Evolutionary conservation across 2,113 vertebrate species (phyloP).

Genomic region (Hemiscyllium ocellatum): DNA sequence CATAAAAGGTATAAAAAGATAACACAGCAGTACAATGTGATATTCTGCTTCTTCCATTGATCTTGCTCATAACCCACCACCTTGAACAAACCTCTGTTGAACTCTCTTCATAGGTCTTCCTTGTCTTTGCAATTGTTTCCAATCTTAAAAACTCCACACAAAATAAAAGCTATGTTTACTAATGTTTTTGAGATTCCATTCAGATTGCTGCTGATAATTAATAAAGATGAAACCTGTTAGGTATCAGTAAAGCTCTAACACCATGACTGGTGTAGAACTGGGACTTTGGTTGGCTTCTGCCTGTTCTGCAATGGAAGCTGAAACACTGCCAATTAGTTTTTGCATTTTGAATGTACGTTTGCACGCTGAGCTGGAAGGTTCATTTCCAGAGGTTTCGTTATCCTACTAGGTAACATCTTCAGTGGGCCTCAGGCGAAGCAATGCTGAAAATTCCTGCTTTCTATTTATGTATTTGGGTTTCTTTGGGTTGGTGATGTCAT

Average conservation of each 20-base stretch:
- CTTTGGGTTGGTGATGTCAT: too few relatives aligned
- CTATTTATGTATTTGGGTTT: too few relatives aligned
- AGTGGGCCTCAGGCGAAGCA: too few relatives aligned
- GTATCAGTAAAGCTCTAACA: neutral
- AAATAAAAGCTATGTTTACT: neutral
- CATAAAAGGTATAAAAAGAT: neutral
- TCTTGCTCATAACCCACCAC: neutral
- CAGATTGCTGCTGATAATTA: neutral
- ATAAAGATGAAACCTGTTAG: neutral
- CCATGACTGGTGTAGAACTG: too few relatives aligned
- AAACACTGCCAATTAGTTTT: too few relatives aligned
- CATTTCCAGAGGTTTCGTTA: too few relatives aligned
- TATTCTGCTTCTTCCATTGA: neutral
- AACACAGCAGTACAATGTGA: neutral
- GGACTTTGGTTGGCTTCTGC: too few relatives aligned
- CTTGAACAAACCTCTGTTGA: neutral
- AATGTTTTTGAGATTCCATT: neutral
- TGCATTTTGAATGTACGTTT: too few relatives aligned
- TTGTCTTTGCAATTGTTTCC: neutral
- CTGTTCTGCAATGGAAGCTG: too few relatives aligned
- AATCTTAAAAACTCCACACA: neutral
- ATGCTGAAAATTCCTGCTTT: too few relatives aligned
- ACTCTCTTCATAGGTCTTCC: neutral
- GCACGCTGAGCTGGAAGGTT: too few relatives aligned
- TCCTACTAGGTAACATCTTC: too few relatives aligned